Evolutionary conservation across 2,797 vertebrate species (phyloP).

Genomic region (Atherinosoma microstoma): DNA sequence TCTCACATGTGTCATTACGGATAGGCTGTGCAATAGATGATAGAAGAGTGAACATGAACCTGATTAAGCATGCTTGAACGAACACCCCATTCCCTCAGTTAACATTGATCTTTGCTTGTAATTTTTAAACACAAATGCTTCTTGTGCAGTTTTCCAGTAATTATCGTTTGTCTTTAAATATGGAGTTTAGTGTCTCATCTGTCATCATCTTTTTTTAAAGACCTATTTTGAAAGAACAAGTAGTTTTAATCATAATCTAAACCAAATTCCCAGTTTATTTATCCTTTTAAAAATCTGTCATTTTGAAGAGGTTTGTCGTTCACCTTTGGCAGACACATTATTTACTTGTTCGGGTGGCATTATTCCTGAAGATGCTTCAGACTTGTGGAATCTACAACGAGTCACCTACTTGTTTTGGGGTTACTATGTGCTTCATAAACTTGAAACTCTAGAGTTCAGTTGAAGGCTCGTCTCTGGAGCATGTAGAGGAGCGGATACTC

Average conservation of each 20-base stretch:
- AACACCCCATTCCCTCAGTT: slow-evolving; percentile 8
- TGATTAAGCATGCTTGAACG: slow-evolving; percentile 23
- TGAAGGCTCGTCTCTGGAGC: slow-evolving; percentile 27
- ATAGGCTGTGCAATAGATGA: slow-evolving; percentile 17
- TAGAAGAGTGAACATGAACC: slow-evolving; percentile 30
- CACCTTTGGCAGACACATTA: background rate
- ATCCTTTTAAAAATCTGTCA: background rate
- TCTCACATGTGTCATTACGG: slow-evolving; percentile 31
- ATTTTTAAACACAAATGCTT: slow-evolving; percentile 12
- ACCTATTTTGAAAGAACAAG: background rate
- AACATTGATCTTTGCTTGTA: slow-evolving; percentile 1
- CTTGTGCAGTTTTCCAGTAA: background rate
- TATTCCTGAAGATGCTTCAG: background rate
- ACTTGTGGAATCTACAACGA: background rate
- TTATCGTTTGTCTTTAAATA: background rate
- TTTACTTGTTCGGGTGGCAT: background rate
- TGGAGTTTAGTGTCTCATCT: background rate
- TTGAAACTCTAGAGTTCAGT: background rate
- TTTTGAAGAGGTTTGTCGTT: background rate
- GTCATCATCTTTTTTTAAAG: background rate
- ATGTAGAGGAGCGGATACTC: slow-evolving; percentile 50
- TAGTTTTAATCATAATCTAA: background rate
- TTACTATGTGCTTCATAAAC: slow-evolving; percentile 5
- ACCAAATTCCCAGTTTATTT: background rate
- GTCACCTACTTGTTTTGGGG: slow-evolving; percentile 4